phyloP scores from a whole-genome alignment of 2,113 vertebrate genomes.

The Eclectus roratus region DNA sequence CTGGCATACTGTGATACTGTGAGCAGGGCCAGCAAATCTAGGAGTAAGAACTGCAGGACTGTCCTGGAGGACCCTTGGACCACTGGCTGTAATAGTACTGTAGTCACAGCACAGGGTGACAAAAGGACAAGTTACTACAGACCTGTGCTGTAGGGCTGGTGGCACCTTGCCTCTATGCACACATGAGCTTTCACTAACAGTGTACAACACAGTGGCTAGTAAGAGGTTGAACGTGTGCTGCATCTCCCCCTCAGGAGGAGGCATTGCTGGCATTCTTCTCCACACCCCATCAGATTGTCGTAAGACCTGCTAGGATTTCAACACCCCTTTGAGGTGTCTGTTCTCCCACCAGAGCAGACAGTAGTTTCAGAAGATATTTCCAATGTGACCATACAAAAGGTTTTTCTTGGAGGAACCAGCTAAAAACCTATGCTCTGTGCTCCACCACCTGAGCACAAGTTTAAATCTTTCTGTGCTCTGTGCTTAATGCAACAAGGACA shows the following conservation, averaged over 20 bases:
- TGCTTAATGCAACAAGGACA: fast-evolving
- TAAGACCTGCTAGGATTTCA: background rate
- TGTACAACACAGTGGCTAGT: fast-evolving
- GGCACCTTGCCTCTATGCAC: fast-evolving
- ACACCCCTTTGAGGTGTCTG: background rate
- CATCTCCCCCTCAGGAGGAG: background rate
- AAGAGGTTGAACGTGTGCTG: background rate
- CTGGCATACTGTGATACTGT: no score
- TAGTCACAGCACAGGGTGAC: background rate
- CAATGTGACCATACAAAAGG: fast-evolving
- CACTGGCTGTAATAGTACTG: background rate
- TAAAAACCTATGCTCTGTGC: background rate
- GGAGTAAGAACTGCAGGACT: background rate
- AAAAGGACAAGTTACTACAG: background rate
- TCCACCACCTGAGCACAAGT: background rate
- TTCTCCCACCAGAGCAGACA: background rate
- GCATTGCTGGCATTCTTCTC: background rate
- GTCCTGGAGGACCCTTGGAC: background rate
- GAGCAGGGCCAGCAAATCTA: background rate
- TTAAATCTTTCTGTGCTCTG: background rate
- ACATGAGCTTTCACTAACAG: background rate
- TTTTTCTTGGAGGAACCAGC: background rate
- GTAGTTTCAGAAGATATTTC: background rate
- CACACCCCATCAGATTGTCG: background rate
- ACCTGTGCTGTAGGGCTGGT: fast-evolving